Percentiles rank a stretch among this genome's conserved stretches.
phyloP scores from a whole-genome alignment of 2,888 invertebrate genomes.

The Tachystola acroxantha region DNA sequence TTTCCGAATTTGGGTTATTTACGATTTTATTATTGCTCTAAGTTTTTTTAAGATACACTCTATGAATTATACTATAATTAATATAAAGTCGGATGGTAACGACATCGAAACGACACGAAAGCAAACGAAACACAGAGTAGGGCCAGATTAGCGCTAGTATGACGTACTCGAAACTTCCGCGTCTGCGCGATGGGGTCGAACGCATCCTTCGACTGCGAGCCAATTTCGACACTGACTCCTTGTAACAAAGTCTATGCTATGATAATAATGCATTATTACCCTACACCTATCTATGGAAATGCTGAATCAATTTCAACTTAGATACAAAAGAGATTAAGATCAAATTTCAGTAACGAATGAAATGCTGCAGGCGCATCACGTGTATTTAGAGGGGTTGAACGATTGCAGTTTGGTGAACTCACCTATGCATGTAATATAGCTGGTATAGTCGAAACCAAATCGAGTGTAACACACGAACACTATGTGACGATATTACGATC shows the following conservation, averaged over 20 bases:
- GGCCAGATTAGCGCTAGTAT: constrained; percentile 64
- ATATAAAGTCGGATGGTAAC: too few relatives aligned
- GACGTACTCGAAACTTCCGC: constrained; percentile 65
- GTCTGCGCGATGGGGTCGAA: constrained; percentile 59
- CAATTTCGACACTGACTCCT: constrained; percentile 54
- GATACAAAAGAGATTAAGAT: constrained; percentile 12
- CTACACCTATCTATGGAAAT: constrained; percentile 32
- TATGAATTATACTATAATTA: too few relatives aligned
- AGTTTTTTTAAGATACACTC: too few relatives aligned
- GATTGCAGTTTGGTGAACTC: constrained; percentile 65
- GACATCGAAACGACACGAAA: constrained; percentile 25
- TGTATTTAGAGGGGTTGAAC: constrained; percentile 55
- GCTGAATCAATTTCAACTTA: constrained; percentile 22
- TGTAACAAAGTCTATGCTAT: constrained; percentile 44
- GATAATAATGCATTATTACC: constrained; percentile 36
- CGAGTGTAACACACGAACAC: too few relatives aligned
- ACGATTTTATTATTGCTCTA: too few relatives aligned
- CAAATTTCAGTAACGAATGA: constrained; percentile 16
- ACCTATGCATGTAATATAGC: constrained; percentile 14
- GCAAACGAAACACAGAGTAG: constrained; percentile 35
- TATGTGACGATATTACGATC: too few relatives aligned
- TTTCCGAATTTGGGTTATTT: too few relatives aligned
- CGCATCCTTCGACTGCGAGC: constrained; percentile 37
- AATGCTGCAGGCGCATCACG: constrained; percentile 48
- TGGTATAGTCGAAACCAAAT: too few relatives aligned